These are phyloP conservation scores for Rhopalosiphum nymphaeae DNA, from an alignment of 2,888 invertebrate species.

Conservation along the genomic window DNA sequence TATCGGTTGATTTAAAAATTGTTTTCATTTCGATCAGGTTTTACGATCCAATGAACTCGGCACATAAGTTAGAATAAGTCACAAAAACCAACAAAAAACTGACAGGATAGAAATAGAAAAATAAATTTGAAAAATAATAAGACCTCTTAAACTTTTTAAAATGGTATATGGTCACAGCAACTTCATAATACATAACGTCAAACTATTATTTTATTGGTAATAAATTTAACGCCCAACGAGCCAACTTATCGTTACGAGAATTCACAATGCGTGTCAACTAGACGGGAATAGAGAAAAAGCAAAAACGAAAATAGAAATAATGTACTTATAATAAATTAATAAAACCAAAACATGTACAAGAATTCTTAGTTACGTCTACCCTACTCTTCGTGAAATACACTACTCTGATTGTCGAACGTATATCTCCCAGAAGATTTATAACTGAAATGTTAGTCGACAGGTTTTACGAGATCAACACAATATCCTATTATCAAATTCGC, in stretches of 20 bases:
- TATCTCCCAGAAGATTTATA: constrained; percentile 53
- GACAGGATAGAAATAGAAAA: not conserved
- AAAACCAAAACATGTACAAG: constrained; percentile 23
- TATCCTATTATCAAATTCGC: constrained; percentile 51
- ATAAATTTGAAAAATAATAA: not conserved
- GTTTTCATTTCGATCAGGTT: constrained; percentile 6
- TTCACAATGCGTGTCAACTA: not conserved
- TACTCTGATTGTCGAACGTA: constrained; percentile 15
- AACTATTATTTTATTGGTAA: constrained; percentile 33
- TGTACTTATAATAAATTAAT: constrained; percentile 47
- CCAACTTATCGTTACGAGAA: not conserved
- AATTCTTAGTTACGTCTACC: not conserved
- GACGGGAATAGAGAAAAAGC: not conserved
- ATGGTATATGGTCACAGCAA: not conserved
- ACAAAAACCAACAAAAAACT: not conserved
- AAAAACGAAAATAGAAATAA: not conserved
- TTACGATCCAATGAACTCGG: constrained; percentile 32
- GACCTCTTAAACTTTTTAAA: not conserved
- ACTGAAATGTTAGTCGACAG: constrained; percentile 23
- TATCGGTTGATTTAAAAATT: constrained; percentile 9
- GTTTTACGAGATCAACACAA: constrained; percentile 30
- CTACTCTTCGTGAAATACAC: not conserved
- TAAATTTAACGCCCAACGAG: constrained; percentile 33
- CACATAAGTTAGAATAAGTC: not conserved
- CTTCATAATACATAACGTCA: constrained; percentile 7